A percentile compares a stretch with the other conserved stretches of the same genome.
Conservation (phyloP, 2,113 vertebrate species). For the Platichthys stellatus region DNA sequence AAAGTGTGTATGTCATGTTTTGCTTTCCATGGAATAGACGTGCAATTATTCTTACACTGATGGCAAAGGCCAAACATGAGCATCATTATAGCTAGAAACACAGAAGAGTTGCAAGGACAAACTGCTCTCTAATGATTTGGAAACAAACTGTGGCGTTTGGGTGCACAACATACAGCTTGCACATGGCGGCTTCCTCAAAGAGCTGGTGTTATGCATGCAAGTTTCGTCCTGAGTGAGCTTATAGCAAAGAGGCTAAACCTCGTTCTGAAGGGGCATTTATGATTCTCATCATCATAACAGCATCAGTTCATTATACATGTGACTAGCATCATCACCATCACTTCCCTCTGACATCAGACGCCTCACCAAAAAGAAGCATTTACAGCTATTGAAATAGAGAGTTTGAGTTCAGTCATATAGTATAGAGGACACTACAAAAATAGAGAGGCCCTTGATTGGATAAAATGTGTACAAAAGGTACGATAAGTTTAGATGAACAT, state of each 20-base stretch:
- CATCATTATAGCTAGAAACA: not conserved
- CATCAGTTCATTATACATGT: not conserved
- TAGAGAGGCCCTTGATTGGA: not conserved
- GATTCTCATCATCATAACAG: not conserved
- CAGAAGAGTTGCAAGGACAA: no score
- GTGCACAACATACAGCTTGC: no score
- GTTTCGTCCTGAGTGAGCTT: no score
- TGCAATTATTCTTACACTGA: not conserved
- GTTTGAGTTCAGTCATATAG: not conserved
- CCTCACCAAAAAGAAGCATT: no score
- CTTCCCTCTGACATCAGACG: no score
- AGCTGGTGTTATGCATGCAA: not conserved
- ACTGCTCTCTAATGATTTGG: no score
- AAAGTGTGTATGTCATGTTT: not conserved
- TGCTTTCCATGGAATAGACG: not conserved
- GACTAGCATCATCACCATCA: no score
- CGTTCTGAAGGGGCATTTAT: not conserved
- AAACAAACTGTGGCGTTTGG: no score
- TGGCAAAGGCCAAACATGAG: not conserved
- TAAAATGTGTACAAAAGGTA: not conserved
- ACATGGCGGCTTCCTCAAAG: no score
- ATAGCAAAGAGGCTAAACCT: no score
- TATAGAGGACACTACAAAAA: not conserved
- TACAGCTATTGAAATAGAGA: no score
- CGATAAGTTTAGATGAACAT: no score